Conservation (phyloP, 2,888 invertebrate genomes). For the Spialia ferax region DNA sequence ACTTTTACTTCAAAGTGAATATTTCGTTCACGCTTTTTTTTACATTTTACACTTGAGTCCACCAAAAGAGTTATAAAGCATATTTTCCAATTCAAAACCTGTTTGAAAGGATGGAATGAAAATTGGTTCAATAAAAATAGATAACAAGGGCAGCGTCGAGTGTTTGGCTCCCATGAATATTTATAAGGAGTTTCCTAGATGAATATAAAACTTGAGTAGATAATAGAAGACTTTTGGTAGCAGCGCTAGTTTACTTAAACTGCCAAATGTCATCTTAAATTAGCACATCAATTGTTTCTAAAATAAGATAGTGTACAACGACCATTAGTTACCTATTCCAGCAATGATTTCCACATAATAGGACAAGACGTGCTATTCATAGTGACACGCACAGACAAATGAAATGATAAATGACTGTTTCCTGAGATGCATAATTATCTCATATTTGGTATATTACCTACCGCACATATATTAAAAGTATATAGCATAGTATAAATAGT, state of each 20-base stretch:
- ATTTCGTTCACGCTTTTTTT: slow-evolving; percentile 63
- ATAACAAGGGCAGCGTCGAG: slow-evolving; percentile 8
- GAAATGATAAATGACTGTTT: slow-evolving; percentile 10
- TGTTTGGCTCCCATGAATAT: slow-evolving; percentile 24
- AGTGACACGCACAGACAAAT: slow-evolving; percentile 17
- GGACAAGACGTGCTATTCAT: slow-evolving; percentile 19
- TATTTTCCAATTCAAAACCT: slow-evolving; percentile 16
- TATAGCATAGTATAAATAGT: too few species aligned
- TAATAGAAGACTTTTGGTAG: background rate
- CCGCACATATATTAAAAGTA: too few species aligned
- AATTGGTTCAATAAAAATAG: slow-evolving; percentile 20
- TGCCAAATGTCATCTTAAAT: slow-evolving; percentile 8
- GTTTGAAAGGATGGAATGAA: slow-evolving; percentile 18
- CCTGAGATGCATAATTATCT: background rate
- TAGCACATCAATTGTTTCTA: background rate
- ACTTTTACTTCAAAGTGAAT: slow-evolving; percentile 71
- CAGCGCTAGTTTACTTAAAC: slow-evolving; percentile 5
- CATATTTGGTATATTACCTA: too few species aligned
- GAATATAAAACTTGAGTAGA: slow-evolving; percentile 12
- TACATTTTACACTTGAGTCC: slow-evolving; percentile 42
- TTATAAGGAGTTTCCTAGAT: slow-evolving; percentile 10
- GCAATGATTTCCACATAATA: slow-evolving; percentile 9
- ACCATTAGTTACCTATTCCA: background rate
- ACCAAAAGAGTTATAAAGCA: slow-evolving; percentile 27
- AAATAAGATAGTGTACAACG: background rate